Base-by-base conservation (phyloP, 2,797 vertebrate species). In the Champsocephalus esox region DNA sequence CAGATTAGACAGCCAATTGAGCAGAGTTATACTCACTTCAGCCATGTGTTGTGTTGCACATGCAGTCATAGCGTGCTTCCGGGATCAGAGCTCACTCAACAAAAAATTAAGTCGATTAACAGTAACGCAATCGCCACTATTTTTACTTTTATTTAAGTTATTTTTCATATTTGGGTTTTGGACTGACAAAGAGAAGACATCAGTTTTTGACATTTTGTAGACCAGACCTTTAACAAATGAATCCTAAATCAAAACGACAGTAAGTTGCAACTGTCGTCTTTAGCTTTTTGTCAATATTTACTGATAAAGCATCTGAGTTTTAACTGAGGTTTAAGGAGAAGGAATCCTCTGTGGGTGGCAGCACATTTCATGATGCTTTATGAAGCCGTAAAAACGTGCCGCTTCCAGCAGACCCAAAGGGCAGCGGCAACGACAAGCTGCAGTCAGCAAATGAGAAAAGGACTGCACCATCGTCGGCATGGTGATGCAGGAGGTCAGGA, bases 361-460 rank as follows among this genome's bases (percentile, higher is more conserved):
- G 34, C 19, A 4, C 21, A 21, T 78, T 70, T 74, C 63, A 57
- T 44, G 60, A 68, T 50, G 72, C 73, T 64, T n/a, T 34, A 21
- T 49, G 52, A 43, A 14, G 75, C 78, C 13, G 24, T 57, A 64
- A 48, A 55, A 77, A 84, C 66, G 14, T 64, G 41, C 79, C 54
- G 75, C 72, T 65, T 78, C 62, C 80, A 63, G 71, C 59, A 63
- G 45, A 82, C 61, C n/a, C 11, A 86, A 84, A 83, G 76, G 83
- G 59, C 81, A 88, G 79, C 80, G 74, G 75, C 64, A 2, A 70
- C 80, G 74, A 74, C 64, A 2, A 72, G 73, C 80, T 74, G 79
- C 87, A 84, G 85, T 88, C 89, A 85, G 88, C 85, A 79, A 50
- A 82, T 71, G 65, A 84, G 80, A 83, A 84, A 79, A 77, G 73